Conservation (phyloP, 2,113 vertebrate genomes). For the Eptesicus fuscus region DNA sequence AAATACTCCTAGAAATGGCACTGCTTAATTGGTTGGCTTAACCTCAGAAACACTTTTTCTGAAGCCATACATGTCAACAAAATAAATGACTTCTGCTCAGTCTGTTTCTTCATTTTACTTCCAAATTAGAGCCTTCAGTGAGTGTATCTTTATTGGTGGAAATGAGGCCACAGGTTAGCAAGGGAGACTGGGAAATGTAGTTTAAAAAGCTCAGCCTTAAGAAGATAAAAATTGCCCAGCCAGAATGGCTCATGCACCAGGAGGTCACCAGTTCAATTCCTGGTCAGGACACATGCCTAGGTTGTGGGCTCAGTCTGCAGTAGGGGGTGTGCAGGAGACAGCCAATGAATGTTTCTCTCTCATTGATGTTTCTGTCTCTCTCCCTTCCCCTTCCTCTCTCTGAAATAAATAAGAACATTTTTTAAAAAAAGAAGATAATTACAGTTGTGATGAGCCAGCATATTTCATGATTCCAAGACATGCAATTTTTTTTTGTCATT, state of each 20-base stretch:
- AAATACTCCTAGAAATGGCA: not conserved
- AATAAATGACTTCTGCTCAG: not conserved
- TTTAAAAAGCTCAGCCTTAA: not conserved
- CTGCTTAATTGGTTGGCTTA: not conserved
- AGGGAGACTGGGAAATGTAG: not conserved
- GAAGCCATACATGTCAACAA: not conserved
- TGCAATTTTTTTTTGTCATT: not conserved
- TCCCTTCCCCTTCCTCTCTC: too few species aligned
- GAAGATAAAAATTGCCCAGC: not conserved
- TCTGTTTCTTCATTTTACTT: not conserved
- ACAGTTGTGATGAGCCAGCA: not conserved
- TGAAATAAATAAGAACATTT: too few species aligned
- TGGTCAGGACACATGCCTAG: too few species aligned
- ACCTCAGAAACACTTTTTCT: not conserved
- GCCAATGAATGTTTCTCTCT: too few species aligned
- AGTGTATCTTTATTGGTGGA: not conserved
- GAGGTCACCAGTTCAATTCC: too few species aligned
- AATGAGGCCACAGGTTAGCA: not conserved
- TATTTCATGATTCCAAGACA: not conserved
- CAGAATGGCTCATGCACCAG: too few species aligned
- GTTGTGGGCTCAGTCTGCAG: too few species aligned
- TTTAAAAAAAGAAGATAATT: not conserved
- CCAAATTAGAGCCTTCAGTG: not conserved
- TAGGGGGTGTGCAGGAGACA: too few species aligned
- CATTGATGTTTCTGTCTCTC: too few species aligned